Evolutionary conservation across 2,113 vertebrate genomes (phyloP), one percentile per base, ranked within the genome.

Genomic region (Chaetura pelagica): DNA sequence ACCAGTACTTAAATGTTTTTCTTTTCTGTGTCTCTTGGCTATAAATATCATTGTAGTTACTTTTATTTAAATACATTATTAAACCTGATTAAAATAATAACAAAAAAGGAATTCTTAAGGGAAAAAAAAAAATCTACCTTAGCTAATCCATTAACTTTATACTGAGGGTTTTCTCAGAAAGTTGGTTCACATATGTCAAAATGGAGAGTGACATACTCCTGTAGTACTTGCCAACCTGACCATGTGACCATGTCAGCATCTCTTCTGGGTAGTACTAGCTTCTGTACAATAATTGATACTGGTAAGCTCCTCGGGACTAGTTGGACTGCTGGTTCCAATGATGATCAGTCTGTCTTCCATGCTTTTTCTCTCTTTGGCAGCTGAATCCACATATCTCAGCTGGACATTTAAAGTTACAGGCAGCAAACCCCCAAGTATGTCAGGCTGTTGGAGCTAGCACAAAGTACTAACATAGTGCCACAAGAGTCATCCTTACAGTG

Each of bases 31-130:
- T 72, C 89, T 92, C 26, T 71, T 86, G 52, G 66, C 84, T 86
- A 66, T 12, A 94, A 68, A 90, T 74, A 94, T 72, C 87, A 67
- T 38, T 38, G 38, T 69, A 93, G 85, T 48, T 64, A 93, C 59
- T 96, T 96, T 83, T 89, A 84, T 84, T 96, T 95, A 96, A 96
- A 93, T 74, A 76, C 57, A 55, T 93, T 89, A 96, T 94, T 96
- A 95, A 96, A 74, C 57, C 15, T 89, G 76, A 96, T 77, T 87
- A 49, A 91, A 49, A 91, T 15, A 86, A 94, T 69, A 94, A 62
- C 64, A 18, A 18, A 18, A 9, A 38, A 38, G 38, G 1, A 42
- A 52, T 57, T 61, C 40, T 30, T 90, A 84, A 87, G 38, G 38
- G 61, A 91, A 92, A 89, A 57, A 96, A 48, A 20, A 48, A 23